Evolutionary conservation across 2,888 invertebrate species (phyloP), one percentile per base, ranked within the genome.

Genomic region (Heteropelma amictum): DNA sequence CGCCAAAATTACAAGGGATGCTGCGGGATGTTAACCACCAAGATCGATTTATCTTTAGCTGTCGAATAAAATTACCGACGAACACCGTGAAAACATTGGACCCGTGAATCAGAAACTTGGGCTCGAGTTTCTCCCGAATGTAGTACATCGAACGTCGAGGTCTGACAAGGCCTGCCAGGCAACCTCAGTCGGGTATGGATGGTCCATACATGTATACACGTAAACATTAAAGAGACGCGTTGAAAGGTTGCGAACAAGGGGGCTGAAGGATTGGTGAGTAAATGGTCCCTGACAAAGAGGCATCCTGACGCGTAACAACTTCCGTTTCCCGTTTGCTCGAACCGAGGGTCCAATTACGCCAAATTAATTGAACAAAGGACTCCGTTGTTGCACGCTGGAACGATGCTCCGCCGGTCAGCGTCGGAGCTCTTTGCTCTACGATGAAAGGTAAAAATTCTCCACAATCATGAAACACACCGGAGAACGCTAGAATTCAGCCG

Each of bases 351-450:
- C 81, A 84, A 86, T 85, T 85, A 83, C 81, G 71, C 68, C 79
- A 82, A 84, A 83, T 86, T 86, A 83, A 85, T 85, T 82, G 79
- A 83, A 78, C 79, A 79, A 78, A 78, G 76, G 51, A 26, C 58
- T 38, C 17, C 56, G 53, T 35, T 14, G 14, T 23, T 30, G 47
- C 17, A 12, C 60, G 8, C 33, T 33, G 10, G 42, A 51, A 64
- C 63, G 56, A 74, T 69, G 67, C 14, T 8, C 10, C 33, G 28
- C 17, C 10, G 8, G n/a, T 42, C 54, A 14, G 21, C 30, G 45
- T n/a, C 38, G 12, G 28, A 19, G 7, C 40, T 14, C 38, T 14
- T 5, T n/a, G 17, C 8, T 4, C 28, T 10, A 3, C 12, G 23
- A 17, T 1, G 19, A 35, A 6, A 33, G 3, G 1, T 12, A 14